Evolutionary conservation across 2,113 vertebrate species (phyloP).

Genomic region (Campylomormyrus tamandua): DNA sequence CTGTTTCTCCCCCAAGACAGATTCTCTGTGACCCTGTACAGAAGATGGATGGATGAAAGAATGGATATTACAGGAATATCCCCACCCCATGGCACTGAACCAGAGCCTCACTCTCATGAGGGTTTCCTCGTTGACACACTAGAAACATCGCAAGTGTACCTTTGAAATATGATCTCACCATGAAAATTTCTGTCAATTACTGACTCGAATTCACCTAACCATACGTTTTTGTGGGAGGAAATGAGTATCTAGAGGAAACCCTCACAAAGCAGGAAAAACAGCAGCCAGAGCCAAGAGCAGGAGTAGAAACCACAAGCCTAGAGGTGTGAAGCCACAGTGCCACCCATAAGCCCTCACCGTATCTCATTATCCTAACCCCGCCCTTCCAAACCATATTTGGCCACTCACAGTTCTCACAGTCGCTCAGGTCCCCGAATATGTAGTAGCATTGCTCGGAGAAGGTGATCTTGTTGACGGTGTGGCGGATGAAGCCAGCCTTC

Average conservation of each 20-base stretch:
- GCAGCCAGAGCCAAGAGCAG: not conserved
- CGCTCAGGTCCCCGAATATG: constrained; percentile 79
- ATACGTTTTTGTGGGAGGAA: not conserved
- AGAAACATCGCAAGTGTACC: not conserved
- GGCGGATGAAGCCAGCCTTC: constrained; percentile 81
- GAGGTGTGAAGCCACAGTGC: not conserved
- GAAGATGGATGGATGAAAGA: not conserved
- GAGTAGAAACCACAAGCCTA: not conserved
- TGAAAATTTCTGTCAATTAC: not conserved
- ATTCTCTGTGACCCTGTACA: not conserved
- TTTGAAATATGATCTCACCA: not conserved
- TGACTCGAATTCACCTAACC: not conserved
- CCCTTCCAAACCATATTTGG: not conserved
- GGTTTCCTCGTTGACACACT: not conserved
- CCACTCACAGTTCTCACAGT: constrained; percentile 82
- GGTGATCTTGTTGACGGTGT: constrained; percentile 88
- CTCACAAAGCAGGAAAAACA: not conserved
- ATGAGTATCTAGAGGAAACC: not conserved
- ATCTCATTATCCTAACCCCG: not conserved
- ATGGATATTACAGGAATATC: not conserved
- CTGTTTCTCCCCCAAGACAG: not conserved
- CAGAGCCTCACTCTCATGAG: not conserved
- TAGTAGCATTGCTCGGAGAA: constrained; percentile 90
- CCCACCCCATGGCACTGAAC: not conserved
- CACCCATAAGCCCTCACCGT: not conserved